Percentiles rank a stretch among this genome's conserved stretches.
phyloP scores from a whole-genome alignment of 92 coral and sea anemone species.

The Actinernus sp. region DNA sequence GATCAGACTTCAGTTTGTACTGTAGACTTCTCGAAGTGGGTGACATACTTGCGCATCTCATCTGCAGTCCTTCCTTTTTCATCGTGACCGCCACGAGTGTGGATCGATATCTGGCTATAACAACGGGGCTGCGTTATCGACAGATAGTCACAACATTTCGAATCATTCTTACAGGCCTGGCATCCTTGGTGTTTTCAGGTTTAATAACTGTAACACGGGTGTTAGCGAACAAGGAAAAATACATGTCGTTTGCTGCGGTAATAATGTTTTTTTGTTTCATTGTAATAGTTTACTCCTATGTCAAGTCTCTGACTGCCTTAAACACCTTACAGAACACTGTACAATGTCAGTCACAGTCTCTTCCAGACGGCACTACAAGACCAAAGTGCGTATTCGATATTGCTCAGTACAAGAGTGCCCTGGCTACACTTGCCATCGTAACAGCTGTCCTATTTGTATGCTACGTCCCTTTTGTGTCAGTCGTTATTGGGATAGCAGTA shows the following conservation, averaged over 20 bases:
- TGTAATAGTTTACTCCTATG: conserved; percentile 14
- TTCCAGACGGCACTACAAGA: neutral
- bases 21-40: conserved; percentile 30
- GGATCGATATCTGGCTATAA: conserved; percentile 38
- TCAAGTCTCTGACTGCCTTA: conserved; percentile 22
- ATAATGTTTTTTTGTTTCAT: conserved; percentile 33
- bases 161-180: conserved; percentile 4
- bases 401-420: conserved; percentile 23
- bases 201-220: conserved; percentile 23
- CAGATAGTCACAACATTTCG: conserved; percentile 27
- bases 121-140: conserved; percentile 23
- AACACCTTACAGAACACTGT: conserved; percentile 26
- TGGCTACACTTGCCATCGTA: conserved; percentile 24
- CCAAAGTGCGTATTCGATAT: conserved; percentile 9
- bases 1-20: conserved; percentile 9
- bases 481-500: conserved; percentile 43
- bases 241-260: conserved; percentile 39
- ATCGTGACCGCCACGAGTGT: conserved; percentile 46
- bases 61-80: conserved; percentile 40
- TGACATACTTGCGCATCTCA: conserved; percentile 39
- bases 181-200: conserved; percentile 16
- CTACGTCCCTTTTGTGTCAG: conserved; percentile 38
- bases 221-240: conserved; percentile 36
- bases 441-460: conserved; percentile 18
- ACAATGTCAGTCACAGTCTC: neutral